A percentile compares a stretch with the other conserved stretches of the same genome.
Evolutionary conservation across 2,113 vertebrate species (phyloP).

Genomic region (Microtus richardsoni): DNA sequence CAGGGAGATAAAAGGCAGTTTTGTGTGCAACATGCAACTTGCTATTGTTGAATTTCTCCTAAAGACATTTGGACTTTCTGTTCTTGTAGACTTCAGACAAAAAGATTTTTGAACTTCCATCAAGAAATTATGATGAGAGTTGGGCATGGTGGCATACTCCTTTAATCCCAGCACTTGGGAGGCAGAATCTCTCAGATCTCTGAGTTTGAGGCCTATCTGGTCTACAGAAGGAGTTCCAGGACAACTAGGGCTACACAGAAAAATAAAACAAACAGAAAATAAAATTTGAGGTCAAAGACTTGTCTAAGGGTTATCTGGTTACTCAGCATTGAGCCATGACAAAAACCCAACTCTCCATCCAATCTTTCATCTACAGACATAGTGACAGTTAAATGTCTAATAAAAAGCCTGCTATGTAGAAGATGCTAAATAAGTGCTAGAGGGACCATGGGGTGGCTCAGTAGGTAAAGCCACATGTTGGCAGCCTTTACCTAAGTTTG

Average conservation of each 20-base stretch:
- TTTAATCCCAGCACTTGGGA: neutral
- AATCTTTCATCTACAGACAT: neutral
- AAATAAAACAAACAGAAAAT: neutral
- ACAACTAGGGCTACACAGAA: neutral
- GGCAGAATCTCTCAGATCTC: neutral
- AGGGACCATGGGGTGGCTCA: neutral
- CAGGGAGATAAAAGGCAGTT: neutral
- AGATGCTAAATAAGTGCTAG: neutral
- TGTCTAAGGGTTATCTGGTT: constrained; percentile 3
- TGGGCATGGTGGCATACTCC: no score
- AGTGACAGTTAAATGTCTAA: neutral
- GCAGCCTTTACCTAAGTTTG: neutral
- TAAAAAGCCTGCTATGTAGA: neutral
- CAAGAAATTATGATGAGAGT: neutral
- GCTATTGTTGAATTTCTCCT: neutral
- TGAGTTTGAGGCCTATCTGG: neutral
- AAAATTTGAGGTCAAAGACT: neutral
- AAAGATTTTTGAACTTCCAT: neutral
- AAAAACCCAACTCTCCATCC: neutral
- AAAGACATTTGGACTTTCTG: constrained; percentile 32
- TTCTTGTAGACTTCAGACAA: constrained; percentile 27
- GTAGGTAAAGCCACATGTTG: no score
- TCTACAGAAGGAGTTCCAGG: neutral
- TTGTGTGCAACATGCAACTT: neutral
- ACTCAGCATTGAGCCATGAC: neutral